A percentile compares a stretch with the other conserved stretches of the same genome.
These are phyloP conservation scores for Caloenas nicobarica DNA, from an alignment of 2,113 vertebrate genomes.

Conservation along the genomic window DNA sequence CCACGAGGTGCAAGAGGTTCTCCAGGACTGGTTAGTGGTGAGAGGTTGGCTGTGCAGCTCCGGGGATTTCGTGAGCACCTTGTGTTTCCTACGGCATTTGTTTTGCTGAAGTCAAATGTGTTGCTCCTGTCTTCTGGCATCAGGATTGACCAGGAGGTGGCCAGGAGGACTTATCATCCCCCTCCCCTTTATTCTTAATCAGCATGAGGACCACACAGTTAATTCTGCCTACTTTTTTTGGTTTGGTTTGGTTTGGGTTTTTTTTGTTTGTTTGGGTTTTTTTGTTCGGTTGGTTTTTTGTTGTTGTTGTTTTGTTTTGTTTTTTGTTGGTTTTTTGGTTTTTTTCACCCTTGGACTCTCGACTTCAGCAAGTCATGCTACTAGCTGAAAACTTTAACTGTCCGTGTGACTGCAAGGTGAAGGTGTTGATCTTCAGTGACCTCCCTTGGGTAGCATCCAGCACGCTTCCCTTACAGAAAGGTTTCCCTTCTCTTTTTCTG, in stretches of 20 bases:
- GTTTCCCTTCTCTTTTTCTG: not conserved
- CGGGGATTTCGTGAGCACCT: not conserved
- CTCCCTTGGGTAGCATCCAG: not conserved
- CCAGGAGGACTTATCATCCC: not conserved
- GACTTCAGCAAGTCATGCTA: not conserved
- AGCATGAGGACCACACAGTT: not conserved
- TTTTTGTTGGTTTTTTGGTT: not conserved
- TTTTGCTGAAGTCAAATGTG: not conserved
- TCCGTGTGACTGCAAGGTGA: not conserved
- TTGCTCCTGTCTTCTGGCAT: not conserved
- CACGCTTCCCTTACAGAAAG: not conserved
- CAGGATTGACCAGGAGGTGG: not conserved
- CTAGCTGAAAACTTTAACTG: not conserved
- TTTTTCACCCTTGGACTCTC: not conserved
- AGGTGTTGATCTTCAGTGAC: not conserved
- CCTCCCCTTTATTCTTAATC: not conserved
- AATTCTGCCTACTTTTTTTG: not conserved
- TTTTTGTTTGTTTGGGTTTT: too few species aligned
- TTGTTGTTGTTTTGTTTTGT: too few species aligned
- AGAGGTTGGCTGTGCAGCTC: not conserved
- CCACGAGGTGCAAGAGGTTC: not conserved
- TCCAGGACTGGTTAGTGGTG: rapidly evolving
- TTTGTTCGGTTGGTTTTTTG: too few species aligned
- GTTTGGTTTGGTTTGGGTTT: not conserved
- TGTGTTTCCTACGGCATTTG: not conserved